Percentiles rank a stretch among this genome's conserved stretches.
These are phyloP conservation scores for Archips crataeganus DNA, from an alignment of 2,888 invertebrate species.

Conservation along the genomic window DNA sequence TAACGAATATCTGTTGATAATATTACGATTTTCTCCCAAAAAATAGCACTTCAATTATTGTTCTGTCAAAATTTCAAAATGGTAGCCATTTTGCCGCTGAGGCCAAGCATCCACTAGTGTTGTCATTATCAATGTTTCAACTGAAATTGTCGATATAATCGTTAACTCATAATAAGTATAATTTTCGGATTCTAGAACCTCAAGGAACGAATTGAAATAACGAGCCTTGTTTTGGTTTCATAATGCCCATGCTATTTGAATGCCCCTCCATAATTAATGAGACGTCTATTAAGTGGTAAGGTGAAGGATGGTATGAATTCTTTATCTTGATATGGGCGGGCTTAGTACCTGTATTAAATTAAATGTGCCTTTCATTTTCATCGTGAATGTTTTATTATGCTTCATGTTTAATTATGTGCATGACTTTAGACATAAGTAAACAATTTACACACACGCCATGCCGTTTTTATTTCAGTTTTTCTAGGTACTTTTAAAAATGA, in stretches of 20 bases:
- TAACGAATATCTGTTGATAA: too few relatives aligned
- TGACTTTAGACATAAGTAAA: slow-evolving; percentile 16
- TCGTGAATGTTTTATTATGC: slow-evolving; percentile 16
- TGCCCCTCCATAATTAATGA: slow-evolving; percentile 37
- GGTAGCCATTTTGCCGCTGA: neutral
- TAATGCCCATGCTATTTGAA: slow-evolving; percentile 38
- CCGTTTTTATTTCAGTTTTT: neutral
- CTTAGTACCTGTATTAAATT: slow-evolving; percentile 28
- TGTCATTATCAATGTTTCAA: neutral
- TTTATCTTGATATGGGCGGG: slow-evolving; percentile 29
- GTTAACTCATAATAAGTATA: neutral
- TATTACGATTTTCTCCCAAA: too few relatives aligned
- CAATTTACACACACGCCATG: neutral
- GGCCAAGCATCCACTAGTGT: neutral
- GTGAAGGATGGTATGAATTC: slow-evolving; percentile 41
- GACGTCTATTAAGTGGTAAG: slow-evolving; percentile 35
- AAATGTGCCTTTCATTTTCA: slow-evolving; percentile 20
- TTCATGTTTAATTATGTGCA: slow-evolving; percentile 15
- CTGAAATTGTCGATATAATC: neutral
- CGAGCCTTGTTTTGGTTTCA: slow-evolving; percentile 36
- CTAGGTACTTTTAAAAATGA: neutral
- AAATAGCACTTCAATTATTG: too few relatives aligned
- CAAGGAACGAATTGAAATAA: slow-evolving; percentile 34
- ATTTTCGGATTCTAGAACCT: slow-evolving; percentile 26
- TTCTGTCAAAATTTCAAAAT: neutral